Conservation (phyloP, 2,113 vertebrate species). For the Danionella cerebrum region DNA sequence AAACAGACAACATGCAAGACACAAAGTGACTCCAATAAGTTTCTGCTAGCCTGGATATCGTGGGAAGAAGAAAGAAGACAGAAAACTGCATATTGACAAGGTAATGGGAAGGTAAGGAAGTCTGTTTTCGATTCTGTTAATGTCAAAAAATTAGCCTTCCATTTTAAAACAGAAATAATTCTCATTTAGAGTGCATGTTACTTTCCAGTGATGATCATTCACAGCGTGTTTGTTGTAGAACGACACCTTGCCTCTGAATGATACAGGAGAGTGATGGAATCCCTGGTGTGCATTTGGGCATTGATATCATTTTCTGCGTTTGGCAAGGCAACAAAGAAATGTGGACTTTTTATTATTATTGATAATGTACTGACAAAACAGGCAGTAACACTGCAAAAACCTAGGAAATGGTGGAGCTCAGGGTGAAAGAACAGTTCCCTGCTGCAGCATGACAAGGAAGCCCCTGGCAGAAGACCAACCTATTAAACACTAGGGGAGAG, state of each 20-base stretch:
- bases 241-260: too few relatives aligned
- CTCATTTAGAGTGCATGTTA: neutral
- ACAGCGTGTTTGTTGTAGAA: too few relatives aligned
- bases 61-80: neutral
- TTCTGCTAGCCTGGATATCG: slow-evolving; percentile 17
- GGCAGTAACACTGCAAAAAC: too few relatives aligned
- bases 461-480: slow-evolving; percentile 30
- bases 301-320: neutral
- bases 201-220: neutral
- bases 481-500: neutral
- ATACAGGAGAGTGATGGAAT: too few relatives aligned
- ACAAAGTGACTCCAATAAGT: neutral
- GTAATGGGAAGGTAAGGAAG: slow-evolving; percentile 58
- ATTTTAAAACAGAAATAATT: too few relatives aligned
- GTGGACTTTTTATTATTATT: too few relatives aligned
- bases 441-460: slow-evolving; percentile 32
- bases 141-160: neutral
- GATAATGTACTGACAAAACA: too few relatives aligned
- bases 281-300: too few relatives aligned
- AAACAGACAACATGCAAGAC: neutral
- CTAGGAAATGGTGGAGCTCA: neutral
- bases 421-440: slow-evolving; percentile 8
- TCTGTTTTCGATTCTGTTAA: neutral
- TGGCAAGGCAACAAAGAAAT: neutral
- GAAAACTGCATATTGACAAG: slow-evolving; percentile 40